These are phyloP conservation scores for Lasioglossum malachurum DNA, from an alignment of 2,888 invertebrate species.

Conservation along the genomic window DNA sequence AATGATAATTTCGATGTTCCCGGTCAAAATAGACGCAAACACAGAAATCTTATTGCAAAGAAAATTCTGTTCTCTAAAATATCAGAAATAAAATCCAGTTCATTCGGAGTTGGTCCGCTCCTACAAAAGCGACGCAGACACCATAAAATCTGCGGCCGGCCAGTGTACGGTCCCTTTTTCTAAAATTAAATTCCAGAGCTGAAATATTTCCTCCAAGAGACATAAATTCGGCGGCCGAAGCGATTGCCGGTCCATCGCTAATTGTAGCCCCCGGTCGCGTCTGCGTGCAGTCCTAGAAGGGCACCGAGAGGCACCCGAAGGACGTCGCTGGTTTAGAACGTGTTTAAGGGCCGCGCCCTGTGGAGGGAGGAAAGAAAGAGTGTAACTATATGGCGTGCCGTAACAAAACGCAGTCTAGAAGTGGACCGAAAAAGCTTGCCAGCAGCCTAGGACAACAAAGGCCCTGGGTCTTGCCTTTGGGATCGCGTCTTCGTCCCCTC, in stretches of 20 bases:
- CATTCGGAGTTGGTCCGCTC: neutral
- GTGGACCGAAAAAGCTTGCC: constrained; percentile 65
- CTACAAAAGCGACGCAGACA: neutral
- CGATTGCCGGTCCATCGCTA: constrained; percentile 14
- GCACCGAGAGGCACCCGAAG: constrained; percentile 18
- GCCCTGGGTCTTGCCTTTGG: constrained; percentile 53
- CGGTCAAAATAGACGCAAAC: no score
- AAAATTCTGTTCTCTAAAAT: neutral
- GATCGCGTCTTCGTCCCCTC: constrained; percentile 57
- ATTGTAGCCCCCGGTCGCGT: constrained; percentile 20
- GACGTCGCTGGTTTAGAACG: constrained; percentile 56
- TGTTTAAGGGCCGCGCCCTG: constrained; percentile 60
- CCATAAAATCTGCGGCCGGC: neutral
- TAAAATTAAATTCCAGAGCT: neutral
- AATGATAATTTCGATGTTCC: no score
- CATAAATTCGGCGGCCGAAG: constrained; percentile 2
- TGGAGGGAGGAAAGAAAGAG: constrained; percentile 67
- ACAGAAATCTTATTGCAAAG: no score
- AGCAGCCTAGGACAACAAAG: constrained; percentile 76
- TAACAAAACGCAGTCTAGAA: constrained; percentile 77
- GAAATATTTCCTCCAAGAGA: neutral
- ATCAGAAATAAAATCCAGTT: neutral
- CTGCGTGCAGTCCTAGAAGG: constrained; percentile 40
- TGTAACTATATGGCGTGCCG: constrained; percentile 69
- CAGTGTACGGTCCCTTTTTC: neutral